phyloP scores from a whole-genome alignment of 1,140 invertebrate genomes.

The Drosophila ironensis region DNA sequence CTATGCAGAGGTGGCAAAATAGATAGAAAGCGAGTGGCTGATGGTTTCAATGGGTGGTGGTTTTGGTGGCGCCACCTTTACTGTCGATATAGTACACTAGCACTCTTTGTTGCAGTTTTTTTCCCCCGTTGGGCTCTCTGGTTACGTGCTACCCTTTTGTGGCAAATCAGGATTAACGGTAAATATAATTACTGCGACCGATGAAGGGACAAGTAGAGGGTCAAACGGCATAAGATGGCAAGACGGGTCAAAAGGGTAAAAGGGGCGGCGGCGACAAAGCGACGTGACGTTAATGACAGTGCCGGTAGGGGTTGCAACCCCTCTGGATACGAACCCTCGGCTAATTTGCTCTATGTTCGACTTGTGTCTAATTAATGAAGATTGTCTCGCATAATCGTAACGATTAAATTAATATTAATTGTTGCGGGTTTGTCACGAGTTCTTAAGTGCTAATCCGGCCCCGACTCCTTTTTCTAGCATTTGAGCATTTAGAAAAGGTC shows the following conservation, averaged over 20 bases:
- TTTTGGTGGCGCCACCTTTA: conserved; percentile 3
- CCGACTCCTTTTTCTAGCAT: neutral
- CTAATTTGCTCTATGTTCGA: conserved; percentile 43
- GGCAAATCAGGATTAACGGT: conserved; percentile 58
- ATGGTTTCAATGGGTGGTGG: neutral
- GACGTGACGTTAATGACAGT: conserved; percentile 42
- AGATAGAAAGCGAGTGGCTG: neutral
- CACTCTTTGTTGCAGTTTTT: conserved; percentile 3
- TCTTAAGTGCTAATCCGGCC: conserved; percentile 9
- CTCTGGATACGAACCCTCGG: conserved; percentile 7
- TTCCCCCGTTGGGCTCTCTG: conserved; percentile 8
- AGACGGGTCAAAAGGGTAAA: neutral
- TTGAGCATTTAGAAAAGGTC: too few relatives aligned
- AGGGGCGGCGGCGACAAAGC: conserved; percentile 21
- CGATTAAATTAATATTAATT: conserved; percentile 70
- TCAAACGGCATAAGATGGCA: neutral
- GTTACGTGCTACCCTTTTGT: conserved; percentile 38
- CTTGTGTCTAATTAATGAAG: conserved; percentile 68
- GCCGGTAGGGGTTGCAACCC: conserved; percentile 13
- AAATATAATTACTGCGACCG: conserved; percentile 69
- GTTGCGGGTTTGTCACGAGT: conserved; percentile 21
- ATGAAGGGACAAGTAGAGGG: neutral
- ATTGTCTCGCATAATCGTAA: conserved; percentile 71
- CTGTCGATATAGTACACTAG: conserved; percentile 8
- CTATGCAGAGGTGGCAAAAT: neutral